These are phyloP conservation scores for Drosophila setifemur DNA, from an alignment of 1,140 invertebrate species.

Conservation along the genomic window DNA sequence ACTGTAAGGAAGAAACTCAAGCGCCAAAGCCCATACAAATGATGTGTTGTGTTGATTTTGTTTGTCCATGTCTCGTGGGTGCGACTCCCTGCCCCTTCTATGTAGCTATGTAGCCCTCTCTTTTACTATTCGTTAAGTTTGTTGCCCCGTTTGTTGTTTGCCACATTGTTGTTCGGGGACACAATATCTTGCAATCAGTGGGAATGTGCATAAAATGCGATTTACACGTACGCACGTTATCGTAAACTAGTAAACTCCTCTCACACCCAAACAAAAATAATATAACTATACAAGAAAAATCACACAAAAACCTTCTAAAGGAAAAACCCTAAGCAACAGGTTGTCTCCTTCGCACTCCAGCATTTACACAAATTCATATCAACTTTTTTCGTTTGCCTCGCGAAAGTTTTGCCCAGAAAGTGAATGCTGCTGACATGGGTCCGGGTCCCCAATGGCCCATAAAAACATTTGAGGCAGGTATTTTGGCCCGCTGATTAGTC, in stretches of 20 bases:
- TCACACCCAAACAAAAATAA: not conserved
- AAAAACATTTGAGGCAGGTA: conserved; percentile 61
- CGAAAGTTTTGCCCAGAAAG: conserved; percentile 34
- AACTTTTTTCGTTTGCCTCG: conserved; percentile 33
- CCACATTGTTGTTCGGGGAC: conserved; percentile 57
- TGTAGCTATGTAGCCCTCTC: conserved; percentile 3
- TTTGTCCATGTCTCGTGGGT: conserved; percentile 23
- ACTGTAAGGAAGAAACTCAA: conserved; percentile 89
- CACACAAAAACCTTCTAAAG: conserved; percentile 33
- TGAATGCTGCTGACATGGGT: conserved; percentile 39
- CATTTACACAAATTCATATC: conserved; percentile 41
- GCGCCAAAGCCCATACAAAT: conserved; percentile 3
- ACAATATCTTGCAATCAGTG: conserved; percentile 79
- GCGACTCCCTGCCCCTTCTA: conserved; percentile 8
- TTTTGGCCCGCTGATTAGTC: conserved; percentile 49
- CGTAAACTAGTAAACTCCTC: conserved; percentile 65
- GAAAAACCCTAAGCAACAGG: conserved; percentile 68
- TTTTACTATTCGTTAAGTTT: conserved; percentile 33
- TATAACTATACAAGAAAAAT: conserved; percentile 7
- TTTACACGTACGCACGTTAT: conserved; percentile 81
- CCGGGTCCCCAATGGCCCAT: conserved; percentile 40
- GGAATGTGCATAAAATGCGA: conserved; percentile 76
- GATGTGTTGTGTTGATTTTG: conserved; percentile 41
- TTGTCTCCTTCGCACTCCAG: conserved; percentile 28
- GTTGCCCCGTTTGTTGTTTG: conserved; percentile 47